Percentiles rank a stretch among this genome's conserved stretches.
These are phyloP conservation scores for Grammatotria lemairii DNA, from an alignment of 2,113 vertebrate species.

Conservation along the genomic window DNA sequence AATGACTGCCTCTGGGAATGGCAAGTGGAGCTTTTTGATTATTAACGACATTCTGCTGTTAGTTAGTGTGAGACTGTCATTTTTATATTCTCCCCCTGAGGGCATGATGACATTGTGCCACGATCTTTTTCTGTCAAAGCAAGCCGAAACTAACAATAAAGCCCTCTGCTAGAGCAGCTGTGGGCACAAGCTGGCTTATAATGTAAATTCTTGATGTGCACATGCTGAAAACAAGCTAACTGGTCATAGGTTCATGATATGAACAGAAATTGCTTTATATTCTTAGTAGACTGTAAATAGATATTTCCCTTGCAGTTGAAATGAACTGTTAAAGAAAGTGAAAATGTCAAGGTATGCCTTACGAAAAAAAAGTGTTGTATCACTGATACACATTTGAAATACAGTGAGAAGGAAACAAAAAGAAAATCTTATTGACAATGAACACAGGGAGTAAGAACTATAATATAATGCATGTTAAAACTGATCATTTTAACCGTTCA, in stretches of 20 bases:
- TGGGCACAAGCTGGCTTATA: neutral
- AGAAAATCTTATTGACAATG: neutral
- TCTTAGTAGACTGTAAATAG: neutral
- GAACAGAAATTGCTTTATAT: neutral
- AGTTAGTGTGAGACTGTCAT: constrained; percentile 11
- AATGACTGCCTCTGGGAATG: constrained; percentile 20
- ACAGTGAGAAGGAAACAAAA: neutral
- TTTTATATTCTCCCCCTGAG: neutral
- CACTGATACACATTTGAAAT: neutral
- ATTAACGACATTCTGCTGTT: constrained; percentile 16
- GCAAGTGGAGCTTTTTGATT: constrained; percentile 13
- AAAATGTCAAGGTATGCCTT: constrained; percentile 26
- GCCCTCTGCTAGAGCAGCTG: neutral
- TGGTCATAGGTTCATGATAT: neutral
- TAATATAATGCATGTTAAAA: constrained; percentile 20
- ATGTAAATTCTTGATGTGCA: neutral
- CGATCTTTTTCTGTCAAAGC: constrained; percentile 9
- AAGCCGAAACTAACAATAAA: neutral
- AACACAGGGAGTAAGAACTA: neutral
- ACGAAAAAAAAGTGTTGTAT: neutral
- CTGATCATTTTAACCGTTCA: constrained; percentile 49
- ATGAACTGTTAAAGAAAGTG: neutral
- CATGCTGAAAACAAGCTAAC: neutral
- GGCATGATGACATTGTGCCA: neutral
- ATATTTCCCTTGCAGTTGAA: neutral